Evolutionary conservation across 2,113 vertebrate genomes (phyloP).

Genomic region (Campylomormyrus numenius): DNA sequence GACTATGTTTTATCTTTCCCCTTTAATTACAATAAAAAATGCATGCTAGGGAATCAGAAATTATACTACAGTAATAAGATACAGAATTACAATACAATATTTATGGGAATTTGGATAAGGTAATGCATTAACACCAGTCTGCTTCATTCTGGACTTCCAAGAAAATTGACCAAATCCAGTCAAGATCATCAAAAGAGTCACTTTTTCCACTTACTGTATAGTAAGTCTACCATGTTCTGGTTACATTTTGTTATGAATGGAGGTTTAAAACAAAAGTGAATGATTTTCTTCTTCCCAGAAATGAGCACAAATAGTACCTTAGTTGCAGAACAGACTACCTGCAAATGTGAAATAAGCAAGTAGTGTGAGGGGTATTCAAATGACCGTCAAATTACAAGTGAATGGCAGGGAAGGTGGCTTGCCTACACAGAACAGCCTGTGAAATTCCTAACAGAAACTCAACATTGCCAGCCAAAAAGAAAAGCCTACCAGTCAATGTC

Average conservation of each 20-base stretch:
- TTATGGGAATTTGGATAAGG: not conserved
- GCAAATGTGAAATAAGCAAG: not conserved
- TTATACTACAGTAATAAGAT: not conserved
- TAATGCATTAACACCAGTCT: not conserved
- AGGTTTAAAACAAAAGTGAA: not conserved
- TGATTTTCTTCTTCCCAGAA: not conserved
- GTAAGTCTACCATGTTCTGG: not conserved
- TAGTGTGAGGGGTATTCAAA: not conserved
- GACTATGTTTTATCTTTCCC: not conserved
- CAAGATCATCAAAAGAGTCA: not conserved
- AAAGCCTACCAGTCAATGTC: not conserved
- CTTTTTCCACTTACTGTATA: not conserved
- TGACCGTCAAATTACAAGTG: not conserved
- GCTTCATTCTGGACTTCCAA: not conserved
- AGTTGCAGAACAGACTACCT: not conserved
- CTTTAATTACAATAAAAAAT: slow-evolving; percentile 1
- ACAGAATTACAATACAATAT: not conserved
- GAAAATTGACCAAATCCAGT: not conserved
- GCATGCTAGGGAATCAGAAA: not conserved
- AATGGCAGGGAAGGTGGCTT: not conserved
- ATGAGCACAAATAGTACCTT: not conserved
- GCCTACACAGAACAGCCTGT: not conserved
- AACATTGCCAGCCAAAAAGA: not conserved
- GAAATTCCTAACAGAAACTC: not conserved
- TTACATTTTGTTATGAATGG: not conserved